phyloP scores from a whole-genome alignment of 23 tunicate species.

The Halocynthia aurantium region DNA sequence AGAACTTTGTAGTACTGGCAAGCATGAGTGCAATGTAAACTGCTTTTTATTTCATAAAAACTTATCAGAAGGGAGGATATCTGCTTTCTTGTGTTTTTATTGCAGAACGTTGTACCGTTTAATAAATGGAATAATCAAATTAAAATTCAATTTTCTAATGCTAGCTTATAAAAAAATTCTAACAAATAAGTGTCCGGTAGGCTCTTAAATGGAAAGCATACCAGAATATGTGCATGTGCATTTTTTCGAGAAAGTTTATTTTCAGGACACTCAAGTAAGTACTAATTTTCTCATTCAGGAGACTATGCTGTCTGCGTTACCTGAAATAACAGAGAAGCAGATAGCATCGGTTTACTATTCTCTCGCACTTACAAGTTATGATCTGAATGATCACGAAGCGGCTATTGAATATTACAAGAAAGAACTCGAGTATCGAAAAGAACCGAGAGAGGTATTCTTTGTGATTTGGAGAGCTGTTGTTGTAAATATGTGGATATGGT shows the following conservation, averaged over 20 bases:
- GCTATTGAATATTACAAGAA: conserved; percentile 46
- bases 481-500: background rate
- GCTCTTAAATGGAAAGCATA: too few relatives aligned
- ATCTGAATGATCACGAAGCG: conserved; percentile 34
- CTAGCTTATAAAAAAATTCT: too few relatives aligned
- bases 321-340: conserved; percentile 14
- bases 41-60: too few relatives aligned
- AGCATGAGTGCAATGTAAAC: background rate
- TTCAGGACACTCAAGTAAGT: background rate
- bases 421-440: conserved; percentile 34
- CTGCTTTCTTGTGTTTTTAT: too few relatives aligned
- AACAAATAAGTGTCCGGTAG: too few relatives aligned
- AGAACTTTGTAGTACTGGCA: too few relatives aligned
- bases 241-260: too few relatives aligned
- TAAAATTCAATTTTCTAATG: too few relatives aligned
- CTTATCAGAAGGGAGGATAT: too few relatives aligned
- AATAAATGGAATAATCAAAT: too few relatives aligned
- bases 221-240: too few relatives aligned
- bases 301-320: conserved; percentile 6
- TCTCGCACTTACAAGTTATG: conserved; percentile 49
- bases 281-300: conserved; percentile 18
- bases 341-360: conserved; percentile 50
- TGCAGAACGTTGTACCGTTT: background rate
- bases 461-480: background rate
- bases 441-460: conserved; percentile 34